Evolutionary conservation across 1,140 invertebrate species (phyloP).

Genomic region (Bactericera cockerelli): DNA sequence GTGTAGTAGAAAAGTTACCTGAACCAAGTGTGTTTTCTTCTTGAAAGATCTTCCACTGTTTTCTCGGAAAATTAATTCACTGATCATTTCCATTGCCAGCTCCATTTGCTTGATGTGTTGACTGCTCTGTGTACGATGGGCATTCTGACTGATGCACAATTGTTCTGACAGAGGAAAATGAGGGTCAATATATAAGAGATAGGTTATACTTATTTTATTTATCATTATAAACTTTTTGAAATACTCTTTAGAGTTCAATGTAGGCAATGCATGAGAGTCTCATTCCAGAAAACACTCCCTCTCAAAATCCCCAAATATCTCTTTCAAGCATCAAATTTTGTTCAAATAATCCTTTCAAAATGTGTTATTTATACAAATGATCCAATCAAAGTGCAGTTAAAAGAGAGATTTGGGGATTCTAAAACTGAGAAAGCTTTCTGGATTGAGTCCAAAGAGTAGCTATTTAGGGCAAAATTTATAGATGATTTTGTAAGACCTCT

Average conservation of each 20-base stretch:
- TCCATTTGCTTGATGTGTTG: slow-evolving; percentile 39
- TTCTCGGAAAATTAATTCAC: slow-evolving; percentile 68
- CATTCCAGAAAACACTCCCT: no score
- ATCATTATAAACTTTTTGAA: slow-evolving; percentile 9
- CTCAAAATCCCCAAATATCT: no score
- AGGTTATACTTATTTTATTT: neutral
- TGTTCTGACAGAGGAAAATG: slow-evolving; percentile 20
- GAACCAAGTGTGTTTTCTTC: slow-evolving; percentile 12
- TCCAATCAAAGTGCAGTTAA: no score
- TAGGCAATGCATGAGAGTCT: neutral
- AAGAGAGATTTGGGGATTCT: no score
- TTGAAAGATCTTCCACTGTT: slow-evolving; percentile 40
- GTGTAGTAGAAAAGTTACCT: slow-evolving; percentile 22
- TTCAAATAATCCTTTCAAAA: no score
- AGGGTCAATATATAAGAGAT: neutral
- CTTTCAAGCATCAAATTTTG: no score
- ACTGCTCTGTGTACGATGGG: slow-evolving; percentile 23
- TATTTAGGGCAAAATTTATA: no score
- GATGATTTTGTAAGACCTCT: no score
- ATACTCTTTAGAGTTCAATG: neutral
- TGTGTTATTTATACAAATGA: no score
- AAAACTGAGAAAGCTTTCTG: no score
- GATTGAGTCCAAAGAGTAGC: no score
- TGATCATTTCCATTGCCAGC: slow-evolving; percentile 55
- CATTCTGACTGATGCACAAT: slow-evolving; percentile 24